Base-by-base conservation (phyloP, 2,113 vertebrate species). In the Otis tarda region DNA sequence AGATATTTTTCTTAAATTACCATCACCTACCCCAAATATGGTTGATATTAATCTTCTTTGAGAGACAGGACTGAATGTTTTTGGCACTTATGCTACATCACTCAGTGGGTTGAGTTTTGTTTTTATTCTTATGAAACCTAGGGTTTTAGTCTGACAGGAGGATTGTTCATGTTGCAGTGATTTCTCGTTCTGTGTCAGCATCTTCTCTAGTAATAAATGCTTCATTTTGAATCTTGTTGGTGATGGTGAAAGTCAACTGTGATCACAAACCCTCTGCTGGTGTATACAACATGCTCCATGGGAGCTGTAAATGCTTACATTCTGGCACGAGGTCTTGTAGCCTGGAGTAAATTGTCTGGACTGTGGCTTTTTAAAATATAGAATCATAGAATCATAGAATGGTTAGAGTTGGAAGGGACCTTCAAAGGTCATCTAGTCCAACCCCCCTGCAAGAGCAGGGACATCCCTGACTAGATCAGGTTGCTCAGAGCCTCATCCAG, bases 141-240 rank as follows among this genome's bases (percentile, higher is more conserved):
- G 4, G 10, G 30, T 55, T 90, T 93, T 78, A 59, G 43, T 90
- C n/a, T 63, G 15, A 53, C 30, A 45, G 60, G n/a, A 76, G 14
- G 41, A 22, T 70, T 79, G 43, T 33, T 87, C n/a, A 24, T 31
- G 23, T 79, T 86, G 50, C 50, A 87, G 60, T 95, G 79, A 87
- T 90, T 90, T 95, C 90, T 87, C n/a, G 50, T 83, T 83, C 45
- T 90, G n/a, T 83, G 78, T 87, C 78, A 87, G 61, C 50, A 31
- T 64, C 30, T 56, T 69, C 21, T 52, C 43, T 45, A 55, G 37
- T 70, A 83, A 50, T 69, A 37, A 90, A 10, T 50, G 14, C 43
- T 79, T 79, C 4, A 0, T 90, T 83, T 60, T 70, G 35, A 80
- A 45, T 76, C n/a, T 75, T 64, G 22, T 52, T 78, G 27, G 61